Conservation (phyloP, 2,113 vertebrate species). For the Petrocephalus zakoni region DNA sequence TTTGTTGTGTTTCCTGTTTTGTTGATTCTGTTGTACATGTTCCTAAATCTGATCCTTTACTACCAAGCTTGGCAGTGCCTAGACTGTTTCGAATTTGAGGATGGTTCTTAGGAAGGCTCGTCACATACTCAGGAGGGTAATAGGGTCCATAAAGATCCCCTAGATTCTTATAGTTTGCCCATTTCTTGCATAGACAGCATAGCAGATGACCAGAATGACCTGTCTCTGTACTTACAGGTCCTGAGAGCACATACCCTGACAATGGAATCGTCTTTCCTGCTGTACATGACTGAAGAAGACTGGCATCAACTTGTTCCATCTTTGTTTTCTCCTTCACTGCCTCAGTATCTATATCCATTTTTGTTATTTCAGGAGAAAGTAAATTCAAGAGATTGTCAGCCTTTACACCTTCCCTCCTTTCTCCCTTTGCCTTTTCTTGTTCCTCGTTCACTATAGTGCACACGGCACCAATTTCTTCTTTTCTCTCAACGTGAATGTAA, state of each 20-base stretch:
- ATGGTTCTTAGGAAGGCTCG: slow-evolving; percentile 87
- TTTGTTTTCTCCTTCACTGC: slow-evolving; percentile 45
- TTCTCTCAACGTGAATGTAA: slow-evolving; percentile 93
- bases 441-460: slow-evolving; percentile 94
- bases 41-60: slow-evolving; percentile 47
- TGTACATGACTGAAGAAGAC: slow-evolving; percentile 59
- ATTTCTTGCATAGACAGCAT: slow-evolving; percentile 96
- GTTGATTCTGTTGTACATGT: slow-evolving; percentile 50
- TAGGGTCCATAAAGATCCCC: slow-evolving; percentile 96
- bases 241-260: slow-evolving; percentile 83
- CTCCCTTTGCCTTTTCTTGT: slow-evolving; percentile 72
- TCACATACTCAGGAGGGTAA: slow-evolving; percentile 90
- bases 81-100: slow-evolving; percentile 67
- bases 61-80: slow-evolving; percentile 40
- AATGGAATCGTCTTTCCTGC: slow-evolving; percentile 84
- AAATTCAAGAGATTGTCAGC: slow-evolving; percentile 51
- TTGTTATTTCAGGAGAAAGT: slow-evolving; percentile 51
- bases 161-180: slow-evolving; percentile 95
- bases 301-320: slow-evolving; percentile 52
- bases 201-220: slow-evolving; percentile 82
- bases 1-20: slow-evolving; percentile 56
- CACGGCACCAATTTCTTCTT: slow-evolving; percentile 81
- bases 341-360: slow-evolving; percentile 56
- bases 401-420: slow-evolving; percentile 48
- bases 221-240: slow-evolving; percentile 84